A percentile compares a stretch with the other conserved stretches of the same genome.
Conservation (phyloP, 2,888 invertebrate genomes). For the Micoletzkya japonica region DNA sequence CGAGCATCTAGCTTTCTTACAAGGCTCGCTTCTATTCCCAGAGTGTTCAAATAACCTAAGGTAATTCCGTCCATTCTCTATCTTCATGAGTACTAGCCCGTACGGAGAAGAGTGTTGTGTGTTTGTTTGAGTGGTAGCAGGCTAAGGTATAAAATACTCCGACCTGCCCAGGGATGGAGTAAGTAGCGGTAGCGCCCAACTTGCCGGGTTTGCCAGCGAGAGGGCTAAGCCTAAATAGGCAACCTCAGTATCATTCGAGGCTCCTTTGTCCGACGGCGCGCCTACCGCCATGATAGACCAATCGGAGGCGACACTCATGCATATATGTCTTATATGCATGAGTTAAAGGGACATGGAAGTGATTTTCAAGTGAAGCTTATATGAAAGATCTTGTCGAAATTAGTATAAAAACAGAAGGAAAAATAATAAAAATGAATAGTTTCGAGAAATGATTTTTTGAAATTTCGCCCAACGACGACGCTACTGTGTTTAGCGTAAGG, state of each 20-base stretch:
- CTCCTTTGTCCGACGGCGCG: neutral
- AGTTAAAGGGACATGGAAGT: too few relatives aligned
- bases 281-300: neutral
- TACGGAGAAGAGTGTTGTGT: neutral
- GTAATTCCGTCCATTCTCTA: neutral
- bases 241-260: neutral
- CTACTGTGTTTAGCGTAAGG: too few relatives aligned
- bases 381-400: too few relatives aligned
- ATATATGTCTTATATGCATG: neutral
- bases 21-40: neutral
- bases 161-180: neutral
- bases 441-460: too few relatives aligned
- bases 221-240: neutral
- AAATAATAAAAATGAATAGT: too few relatives aligned
- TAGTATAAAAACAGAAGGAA: too few relatives aligned
- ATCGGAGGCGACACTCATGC: neutral
- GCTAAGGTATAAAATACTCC: neutral
- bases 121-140: neutral
- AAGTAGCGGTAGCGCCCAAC: neutral
- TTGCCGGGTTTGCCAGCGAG: neutral
- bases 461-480: too few relatives aligned
- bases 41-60: neutral
- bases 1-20: neutral
- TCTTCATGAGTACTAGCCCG: neutral
- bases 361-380: too few relatives aligned